Percentiles rank a stretch among this genome's conserved stretches.
Evolutionary conservation across 2,888 invertebrate genomes (phyloP).

Genomic region (Leptinotarsa tumamoca): DNA sequence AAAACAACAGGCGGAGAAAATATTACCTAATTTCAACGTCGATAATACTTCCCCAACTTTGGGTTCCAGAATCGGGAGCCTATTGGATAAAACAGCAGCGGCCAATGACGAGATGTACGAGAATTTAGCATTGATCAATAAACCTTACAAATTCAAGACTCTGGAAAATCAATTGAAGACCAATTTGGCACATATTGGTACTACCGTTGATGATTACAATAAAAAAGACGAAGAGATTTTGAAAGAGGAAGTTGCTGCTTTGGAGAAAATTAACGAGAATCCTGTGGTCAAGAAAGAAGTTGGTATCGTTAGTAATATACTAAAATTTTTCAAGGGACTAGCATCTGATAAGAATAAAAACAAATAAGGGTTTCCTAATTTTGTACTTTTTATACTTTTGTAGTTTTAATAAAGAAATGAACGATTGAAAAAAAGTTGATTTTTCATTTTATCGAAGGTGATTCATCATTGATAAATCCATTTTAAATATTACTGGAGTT

Average conservation of each 20-base stretch:
- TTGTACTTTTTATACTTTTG: conserved; percentile 25
- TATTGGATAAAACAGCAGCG: conserved; percentile 27
- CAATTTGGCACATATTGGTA: conserved; percentile 49
- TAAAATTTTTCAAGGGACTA: conserved; percentile 53
- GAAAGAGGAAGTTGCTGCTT: conserved; percentile 45
- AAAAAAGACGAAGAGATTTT: conserved; percentile 48
- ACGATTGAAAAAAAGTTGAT: neutral
- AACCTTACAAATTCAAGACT: conserved; percentile 43
- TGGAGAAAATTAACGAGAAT: conserved; percentile 44
- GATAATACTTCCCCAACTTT: conserved; percentile 8
- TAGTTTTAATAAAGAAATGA: neutral
- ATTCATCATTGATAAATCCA: too few relatives aligned
- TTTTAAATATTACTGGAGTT: too few relatives aligned
- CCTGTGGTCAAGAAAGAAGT: conserved; percentile 50
- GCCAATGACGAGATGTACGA: conserved; percentile 32
- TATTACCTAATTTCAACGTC: conserved; percentile 12
- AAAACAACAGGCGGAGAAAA: conserved; percentile 3
- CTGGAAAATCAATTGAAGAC: conserved; percentile 48
- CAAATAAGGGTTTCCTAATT: neutral
- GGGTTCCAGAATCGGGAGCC: conserved; percentile 28
- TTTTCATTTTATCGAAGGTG: neutral
- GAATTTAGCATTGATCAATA: conserved; percentile 31
- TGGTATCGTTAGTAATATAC: conserved; percentile 49
- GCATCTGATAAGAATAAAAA: conserved; percentile 31
- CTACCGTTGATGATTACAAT: conserved; percentile 48